phyloP scores from a whole-genome alignment of 2,113 vertebrate species.

The Caranx ignobilis region DNA sequence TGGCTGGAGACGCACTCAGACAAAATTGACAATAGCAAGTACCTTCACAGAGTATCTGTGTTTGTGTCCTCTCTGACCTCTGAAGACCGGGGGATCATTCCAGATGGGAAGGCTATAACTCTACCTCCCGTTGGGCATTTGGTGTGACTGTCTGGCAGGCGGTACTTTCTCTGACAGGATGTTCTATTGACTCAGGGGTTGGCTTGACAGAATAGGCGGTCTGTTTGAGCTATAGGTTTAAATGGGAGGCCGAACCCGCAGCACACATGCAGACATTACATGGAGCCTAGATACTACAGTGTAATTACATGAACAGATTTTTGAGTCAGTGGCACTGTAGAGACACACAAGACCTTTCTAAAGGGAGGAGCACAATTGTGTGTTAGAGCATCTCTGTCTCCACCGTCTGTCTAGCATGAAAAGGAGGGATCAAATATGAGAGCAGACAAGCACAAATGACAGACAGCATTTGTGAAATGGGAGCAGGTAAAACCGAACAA shows the following conservation, averaged over 20 bases:
- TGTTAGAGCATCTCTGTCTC: constrained; percentile 47
- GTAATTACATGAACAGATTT: constrained; percentile 68
- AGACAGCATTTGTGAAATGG: constrained; percentile 63
- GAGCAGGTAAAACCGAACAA: constrained; percentile 66
- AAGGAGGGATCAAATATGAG: constrained; percentile 61
- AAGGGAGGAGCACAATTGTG: constrained; percentile 63
- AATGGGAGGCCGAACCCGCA: constrained; percentile 65
- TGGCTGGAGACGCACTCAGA: background rate
- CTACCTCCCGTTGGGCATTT: constrained; percentile 54
- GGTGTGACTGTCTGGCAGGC: constrained; percentile 61
- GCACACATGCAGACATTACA: constrained; percentile 51
- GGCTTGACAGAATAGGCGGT: constrained; percentile 75
- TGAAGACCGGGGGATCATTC: constrained; percentile 54
- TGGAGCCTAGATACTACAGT: constrained; percentile 52
- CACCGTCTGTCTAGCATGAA: constrained; percentile 31
- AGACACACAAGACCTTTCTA: constrained; percentile 63
- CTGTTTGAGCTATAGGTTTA: constrained; percentile 69
- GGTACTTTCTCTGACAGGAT: constrained; percentile 73
- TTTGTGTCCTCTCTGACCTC: constrained; percentile 63
- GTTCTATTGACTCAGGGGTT: constrained; percentile 74
- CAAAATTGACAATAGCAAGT: constrained; percentile 33
- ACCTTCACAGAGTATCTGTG: constrained; percentile 29
- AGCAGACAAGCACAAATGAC: constrained; percentile 61
- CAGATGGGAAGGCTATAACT: constrained; percentile 58
- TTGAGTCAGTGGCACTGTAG: constrained; percentile 48